Percentiles rank a stretch among this genome's conserved stretches.
Conservation (phyloP, 2,888 invertebrate species). For the Ptycholaimellus sp. region DNA sequence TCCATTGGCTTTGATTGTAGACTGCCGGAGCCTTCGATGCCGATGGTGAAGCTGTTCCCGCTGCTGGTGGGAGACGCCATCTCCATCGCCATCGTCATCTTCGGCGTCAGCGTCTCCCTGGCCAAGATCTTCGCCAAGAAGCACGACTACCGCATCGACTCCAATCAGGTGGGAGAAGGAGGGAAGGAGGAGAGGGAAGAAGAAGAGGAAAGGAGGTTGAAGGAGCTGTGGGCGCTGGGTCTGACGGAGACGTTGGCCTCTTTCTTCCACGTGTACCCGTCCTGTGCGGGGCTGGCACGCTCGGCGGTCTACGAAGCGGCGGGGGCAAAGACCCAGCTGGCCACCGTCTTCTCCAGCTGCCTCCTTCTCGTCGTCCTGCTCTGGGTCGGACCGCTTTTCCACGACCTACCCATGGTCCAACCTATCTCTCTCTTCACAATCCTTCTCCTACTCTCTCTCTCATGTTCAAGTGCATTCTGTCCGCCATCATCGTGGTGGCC, state of each 20-base stretch:
- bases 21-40: slow-evolving; percentile 21
- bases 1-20: slow-evolving; percentile 14
- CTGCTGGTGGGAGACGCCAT: slow-evolving; percentile 33
- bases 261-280: slow-evolving; percentile 32
- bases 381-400: slow-evolving; percentile 66
- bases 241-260: slow-evolving; percentile 42
- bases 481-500: slow-evolving; percentile 29
- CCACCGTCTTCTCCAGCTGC: slow-evolving; percentile 50
- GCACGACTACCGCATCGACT: slow-evolving; percentile 31
- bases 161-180: slow-evolving; percentile 30
- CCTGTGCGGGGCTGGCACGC: slow-evolving; percentile 32
- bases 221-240: slow-evolving; percentile 18
- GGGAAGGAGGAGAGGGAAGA: no score
- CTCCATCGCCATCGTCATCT: slow-evolving; percentile 31
- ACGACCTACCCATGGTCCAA: slow-evolving; percentile 48
- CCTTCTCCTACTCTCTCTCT: not conserved
- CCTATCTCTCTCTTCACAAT: no score
- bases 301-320: slow-evolving; percentile 55
- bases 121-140: slow-evolving; percentile 32
- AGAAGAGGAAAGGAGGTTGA: no score
- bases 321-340: slow-evolving; percentile 53
- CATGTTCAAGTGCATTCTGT: slow-evolving; percentile 24
- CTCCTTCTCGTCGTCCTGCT: slow-evolving; percentile 53
- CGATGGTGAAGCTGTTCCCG: slow-evolving; percentile 15
- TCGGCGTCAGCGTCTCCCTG: slow-evolving; percentile 33